These are phyloP conservation scores for Macrochelys suwanniensis DNA, from an alignment of 2,797 vertebrate species.

Conservation along the genomic window DNA sequence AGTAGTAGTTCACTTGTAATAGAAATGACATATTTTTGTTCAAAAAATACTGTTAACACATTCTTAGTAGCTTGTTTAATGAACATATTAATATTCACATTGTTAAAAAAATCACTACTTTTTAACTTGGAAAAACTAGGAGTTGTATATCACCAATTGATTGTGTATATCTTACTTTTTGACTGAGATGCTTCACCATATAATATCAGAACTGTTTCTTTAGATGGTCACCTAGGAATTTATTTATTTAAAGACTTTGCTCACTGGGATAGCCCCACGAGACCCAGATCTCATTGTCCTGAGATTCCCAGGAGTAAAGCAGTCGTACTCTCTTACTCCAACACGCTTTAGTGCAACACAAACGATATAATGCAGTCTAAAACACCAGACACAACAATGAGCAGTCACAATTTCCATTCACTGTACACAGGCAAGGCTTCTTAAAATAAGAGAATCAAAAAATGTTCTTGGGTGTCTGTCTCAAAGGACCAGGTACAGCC, in stretches of 20 bases:
- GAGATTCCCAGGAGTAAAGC: neutral
- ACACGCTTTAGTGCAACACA: neutral
- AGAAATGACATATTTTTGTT: neutral
- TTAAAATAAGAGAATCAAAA: neutral
- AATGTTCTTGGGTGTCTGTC: neutral
- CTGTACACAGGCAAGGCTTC: neutral
- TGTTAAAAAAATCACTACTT: neutral
- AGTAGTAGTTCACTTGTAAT: neutral
- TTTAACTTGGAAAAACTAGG: constrained; percentile 7
- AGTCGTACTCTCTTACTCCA: neutral
- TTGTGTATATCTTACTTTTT: constrained; percentile 15
- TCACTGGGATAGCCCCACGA: constrained; percentile 3
- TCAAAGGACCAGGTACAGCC: neutral
- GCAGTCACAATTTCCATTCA: neutral
- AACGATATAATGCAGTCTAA: neutral
- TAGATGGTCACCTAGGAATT: constrained; percentile 33
- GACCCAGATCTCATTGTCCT: neutral
- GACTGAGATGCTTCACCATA: constrained; percentile 40
- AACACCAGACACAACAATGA: neutral
- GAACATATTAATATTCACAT: neutral
- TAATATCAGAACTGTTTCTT: constrained; percentile 56
- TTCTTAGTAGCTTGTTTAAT: constrained; percentile 18
- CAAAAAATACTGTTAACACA: constrained; percentile 1
- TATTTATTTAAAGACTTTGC: constrained; percentile 25
- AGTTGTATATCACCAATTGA: constrained; percentile 39